These are phyloP conservation scores for Odontophorus gujanensis DNA, from an alignment of 2,113 vertebrate species.

Conservation along the genomic window DNA sequence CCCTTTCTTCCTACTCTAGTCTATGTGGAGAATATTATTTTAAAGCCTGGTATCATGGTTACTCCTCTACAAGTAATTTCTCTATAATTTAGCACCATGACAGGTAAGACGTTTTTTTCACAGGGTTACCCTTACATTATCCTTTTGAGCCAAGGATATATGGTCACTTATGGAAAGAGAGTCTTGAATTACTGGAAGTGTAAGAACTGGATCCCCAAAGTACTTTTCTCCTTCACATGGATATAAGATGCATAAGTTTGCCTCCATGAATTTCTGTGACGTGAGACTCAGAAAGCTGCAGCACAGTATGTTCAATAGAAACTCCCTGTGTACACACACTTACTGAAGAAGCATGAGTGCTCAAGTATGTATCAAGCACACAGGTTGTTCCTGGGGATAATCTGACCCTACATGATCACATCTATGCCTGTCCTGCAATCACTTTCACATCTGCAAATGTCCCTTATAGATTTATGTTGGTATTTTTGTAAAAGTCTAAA, in stretches of 20 bases:
- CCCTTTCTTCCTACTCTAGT: not conserved
- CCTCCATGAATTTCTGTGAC: not conserved
- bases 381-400: not conserved
- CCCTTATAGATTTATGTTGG: rapidly evolving
- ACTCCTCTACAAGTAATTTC: not conserved
- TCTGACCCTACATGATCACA: not conserved
- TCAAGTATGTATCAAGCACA: not conserved
- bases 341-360: not conserved
- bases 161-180: not conserved
- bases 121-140: not conserved
- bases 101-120: not conserved
- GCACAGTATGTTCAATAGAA: not conserved
- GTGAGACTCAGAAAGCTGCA: not conserved
- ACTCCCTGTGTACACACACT: rapidly evolving
- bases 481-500: not conserved
- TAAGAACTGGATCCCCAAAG: not conserved
- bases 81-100: not conserved
- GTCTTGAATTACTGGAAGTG: not conserved
- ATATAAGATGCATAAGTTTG: not conserved
- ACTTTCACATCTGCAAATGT: not conserved
- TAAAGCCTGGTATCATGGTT: not conserved
- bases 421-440: not conserved
- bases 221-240: not conserved
- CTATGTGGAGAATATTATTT: not conserved
- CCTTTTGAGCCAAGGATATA: not conserved